Evolutionary conservation across 2,113 vertebrate genomes (phyloP).

Genomic region (Lates calcarifer): DNA sequence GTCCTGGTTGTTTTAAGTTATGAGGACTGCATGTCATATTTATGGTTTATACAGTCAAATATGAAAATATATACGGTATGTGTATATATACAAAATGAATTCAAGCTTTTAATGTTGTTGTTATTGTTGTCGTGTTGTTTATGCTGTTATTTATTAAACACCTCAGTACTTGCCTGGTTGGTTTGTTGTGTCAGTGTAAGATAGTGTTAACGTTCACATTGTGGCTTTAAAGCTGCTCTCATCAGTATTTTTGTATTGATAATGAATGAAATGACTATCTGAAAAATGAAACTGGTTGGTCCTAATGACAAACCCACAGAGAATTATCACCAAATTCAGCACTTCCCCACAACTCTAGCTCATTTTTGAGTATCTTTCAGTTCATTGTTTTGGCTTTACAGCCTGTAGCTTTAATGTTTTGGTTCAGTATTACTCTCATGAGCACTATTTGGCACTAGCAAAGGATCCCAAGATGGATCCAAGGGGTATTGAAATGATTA

Average conservation of each 20-base stretch:
- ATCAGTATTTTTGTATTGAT: not conserved
- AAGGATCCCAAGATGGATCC: too few species aligned
- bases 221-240: not conserved
- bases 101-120: slow-evolving; percentile 83
- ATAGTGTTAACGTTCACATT: not conserved
- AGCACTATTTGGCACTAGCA: too few species aligned
- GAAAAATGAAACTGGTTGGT: not conserved
- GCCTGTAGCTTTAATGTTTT: too few species aligned
- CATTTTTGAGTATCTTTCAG: too few species aligned
- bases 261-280: not conserved
- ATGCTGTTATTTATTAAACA: slow-evolving; percentile 91
- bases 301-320: not conserved
- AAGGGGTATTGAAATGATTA: too few species aligned
- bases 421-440: too few species aligned
- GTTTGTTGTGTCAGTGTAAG: slow-evolving; percentile 62
- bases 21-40: slow-evolving; percentile 99
- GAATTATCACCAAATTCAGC: not conserved
- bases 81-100: slow-evolving; percentile 83
- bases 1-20: slow-evolving; percentile 97
- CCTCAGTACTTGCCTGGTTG: slow-evolving; percentile 81
- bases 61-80: slow-evolving; percentile 82
- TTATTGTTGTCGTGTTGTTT: slow-evolving; percentile 80
- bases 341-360: not conserved
- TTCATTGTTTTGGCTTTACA: too few species aligned
- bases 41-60: slow-evolving; percentile 98